These are phyloP conservation scores for Drosophila falleni DNA, from an alignment of 2,888 invertebrate genomes.

Conservation along the genomic window DNA sequence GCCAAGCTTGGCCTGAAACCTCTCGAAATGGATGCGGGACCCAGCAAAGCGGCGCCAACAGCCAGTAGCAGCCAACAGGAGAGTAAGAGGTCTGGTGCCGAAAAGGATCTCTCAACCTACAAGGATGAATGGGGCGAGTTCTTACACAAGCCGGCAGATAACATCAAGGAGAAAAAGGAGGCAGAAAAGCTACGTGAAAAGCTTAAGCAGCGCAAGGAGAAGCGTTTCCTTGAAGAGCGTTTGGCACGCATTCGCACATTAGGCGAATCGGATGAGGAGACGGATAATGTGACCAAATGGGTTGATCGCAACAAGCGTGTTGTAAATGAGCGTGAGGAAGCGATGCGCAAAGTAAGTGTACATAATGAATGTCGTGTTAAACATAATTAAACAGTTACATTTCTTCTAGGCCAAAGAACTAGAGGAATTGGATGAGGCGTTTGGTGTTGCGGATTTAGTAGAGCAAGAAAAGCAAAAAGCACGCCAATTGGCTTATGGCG, in stretches of 20 bases:
- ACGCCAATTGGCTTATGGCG: conserved; percentile 88
- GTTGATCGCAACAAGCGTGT: conserved; percentile 92
- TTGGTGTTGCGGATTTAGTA: conserved; percentile 95
- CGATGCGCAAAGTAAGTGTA: conserved; percentile 88
- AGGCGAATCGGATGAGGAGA: conserved; percentile 91
- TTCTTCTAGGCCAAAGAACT: conserved; percentile 93
- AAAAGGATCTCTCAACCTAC: conserved; percentile 80
- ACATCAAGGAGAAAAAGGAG: conserved; percentile 90
- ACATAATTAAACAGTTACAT: not conserved
- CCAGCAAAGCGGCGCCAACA: conserved; percentile 79
- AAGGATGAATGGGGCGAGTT: conserved; percentile 89
- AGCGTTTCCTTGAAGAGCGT: conserved; percentile 88
- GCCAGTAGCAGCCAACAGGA: conserved; percentile 47
- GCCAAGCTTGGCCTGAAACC: conserved; percentile 98
- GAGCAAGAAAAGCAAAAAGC: conserved; percentile 90
- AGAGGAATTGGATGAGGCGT: conserved; percentile 97
- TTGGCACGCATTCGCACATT: conserved; percentile 91
- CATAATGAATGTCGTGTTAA: not conserved
- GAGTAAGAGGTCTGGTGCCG: conserved; percentile 52
- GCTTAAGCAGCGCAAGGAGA: conserved; percentile 92
- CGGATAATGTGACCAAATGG: conserved; percentile 92
- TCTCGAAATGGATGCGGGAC: conserved; percentile 88
- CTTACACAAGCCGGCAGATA: conserved; percentile 94
- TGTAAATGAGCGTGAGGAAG: conserved; percentile 92
- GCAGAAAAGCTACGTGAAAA: conserved; percentile 93